These are phyloP conservation scores for Galeruca laticollis DNA, from an alignment of 2,888 invertebrate genomes.

Conservation along the genomic window DNA sequence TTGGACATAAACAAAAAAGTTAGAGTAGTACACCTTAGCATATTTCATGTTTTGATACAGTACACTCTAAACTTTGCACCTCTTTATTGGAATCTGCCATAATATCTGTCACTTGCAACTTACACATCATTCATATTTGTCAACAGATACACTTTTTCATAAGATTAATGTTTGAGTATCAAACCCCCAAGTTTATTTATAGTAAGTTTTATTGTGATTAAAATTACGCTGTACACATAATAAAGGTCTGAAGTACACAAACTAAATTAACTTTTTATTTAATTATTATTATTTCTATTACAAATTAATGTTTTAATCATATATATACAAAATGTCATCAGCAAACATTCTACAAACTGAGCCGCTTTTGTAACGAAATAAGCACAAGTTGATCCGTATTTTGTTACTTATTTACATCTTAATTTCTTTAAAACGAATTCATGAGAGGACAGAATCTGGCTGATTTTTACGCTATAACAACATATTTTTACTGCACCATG, in stretches of 20 bases:
- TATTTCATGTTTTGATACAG: no score
- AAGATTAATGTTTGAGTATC: no score
- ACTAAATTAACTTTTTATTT: neutral
- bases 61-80: no score
- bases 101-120: no score
- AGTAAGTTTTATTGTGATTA: neutral
- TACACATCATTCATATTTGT: no score
- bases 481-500: neutral
- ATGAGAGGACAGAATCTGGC: neutral
- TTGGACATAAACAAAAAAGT: no score
- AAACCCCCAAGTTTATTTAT: no score
- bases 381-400: conserved; percentile 6
- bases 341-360: conserved; percentile 1
- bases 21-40: no score
- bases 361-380: neutral
- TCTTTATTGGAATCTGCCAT: no score
- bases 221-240: neutral
- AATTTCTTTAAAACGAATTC: neutral
- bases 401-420: conserved; percentile 3
- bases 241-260: neutral
- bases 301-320: conserved; percentile 11
- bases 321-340: conserved; percentile 3
- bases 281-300: neutral
- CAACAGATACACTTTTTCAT: no score
- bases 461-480: neutral